These are phyloP conservation scores for Platycnemis pennipes DNA, from an alignment of 2,888 invertebrate genomes.

Conservation along the genomic window DNA sequence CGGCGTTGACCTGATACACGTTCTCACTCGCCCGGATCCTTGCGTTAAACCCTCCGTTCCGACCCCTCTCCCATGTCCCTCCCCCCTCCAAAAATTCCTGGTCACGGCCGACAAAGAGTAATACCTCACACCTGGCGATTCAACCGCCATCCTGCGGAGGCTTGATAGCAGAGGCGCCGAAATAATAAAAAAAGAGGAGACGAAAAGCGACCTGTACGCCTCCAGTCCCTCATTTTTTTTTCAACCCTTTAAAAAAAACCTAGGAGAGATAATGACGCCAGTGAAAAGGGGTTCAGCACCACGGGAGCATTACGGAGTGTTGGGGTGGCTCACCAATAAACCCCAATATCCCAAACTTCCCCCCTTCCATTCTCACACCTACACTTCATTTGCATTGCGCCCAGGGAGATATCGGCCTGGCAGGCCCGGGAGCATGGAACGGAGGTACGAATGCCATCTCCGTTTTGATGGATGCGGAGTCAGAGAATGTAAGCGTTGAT, in stretches of 20 bases:
- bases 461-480: not conserved
- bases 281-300: not conserved
- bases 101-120: not conserved
- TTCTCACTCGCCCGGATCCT: not conserved
- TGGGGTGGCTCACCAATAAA: not conserved
- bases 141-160: not conserved
- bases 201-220: not conserved
- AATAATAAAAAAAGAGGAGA: not conserved
- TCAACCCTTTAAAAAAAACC: not conserved
- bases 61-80: not conserved
- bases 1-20: conserved; percentile 24
- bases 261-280: conserved; percentile 16
- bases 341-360: not conserved
- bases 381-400: not conserved
- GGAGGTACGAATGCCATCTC: not conserved
- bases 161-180: not conserved
- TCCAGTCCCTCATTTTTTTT: not conserved
- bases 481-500: not conserved
- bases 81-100: not conserved
- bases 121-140: conserved; percentile 26
- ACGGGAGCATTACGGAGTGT: not conserved
- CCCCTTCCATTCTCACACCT: not conserved
- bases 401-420: not conserved
- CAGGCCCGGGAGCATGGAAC: not conserved
- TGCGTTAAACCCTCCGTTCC: not conserved